phyloP scores from a whole-genome alignment of 2,888 invertebrate species.

The Eucera pruinosa region DNA sequence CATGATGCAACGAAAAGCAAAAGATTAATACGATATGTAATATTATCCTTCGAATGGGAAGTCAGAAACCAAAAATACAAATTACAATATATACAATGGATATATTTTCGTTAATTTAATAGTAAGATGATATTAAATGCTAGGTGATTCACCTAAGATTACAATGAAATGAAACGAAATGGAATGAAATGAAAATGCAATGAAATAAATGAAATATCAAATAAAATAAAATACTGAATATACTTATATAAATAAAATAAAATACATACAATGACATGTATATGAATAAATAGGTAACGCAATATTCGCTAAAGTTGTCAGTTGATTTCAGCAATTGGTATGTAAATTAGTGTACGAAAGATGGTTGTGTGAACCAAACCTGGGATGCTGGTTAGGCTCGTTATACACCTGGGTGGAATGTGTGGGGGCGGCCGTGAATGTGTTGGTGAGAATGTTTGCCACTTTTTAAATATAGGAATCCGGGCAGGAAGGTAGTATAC shows the following conservation, averaged over 20 bases:
- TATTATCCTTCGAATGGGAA: no score
- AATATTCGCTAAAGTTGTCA: constrained; percentile 16
- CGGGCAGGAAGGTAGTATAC: constrained; percentile 20
- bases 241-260: background rate
- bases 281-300: background rate
- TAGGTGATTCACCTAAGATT: no score
- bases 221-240: background rate
- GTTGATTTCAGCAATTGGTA: constrained; percentile 18
- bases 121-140: no score
- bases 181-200: background rate
- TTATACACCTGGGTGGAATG: constrained; percentile 10
- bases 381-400: constrained; percentile 14
- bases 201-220: background rate
- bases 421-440: constrained; percentile 8
- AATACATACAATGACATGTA: no score
- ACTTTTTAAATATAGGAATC: constrained; percentile 16
- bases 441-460: constrained; percentile 6
- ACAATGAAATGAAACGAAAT: no score
- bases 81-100: no score
- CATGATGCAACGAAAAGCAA: no score
- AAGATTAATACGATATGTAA: no score
- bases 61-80: no score
- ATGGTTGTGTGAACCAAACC: constrained; percentile 8
- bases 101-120: no score
- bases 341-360: constrained; percentile 8